Base-by-base conservation (phyloP, 2,888 invertebrate species). In the Lissonota sp. region DNA sequence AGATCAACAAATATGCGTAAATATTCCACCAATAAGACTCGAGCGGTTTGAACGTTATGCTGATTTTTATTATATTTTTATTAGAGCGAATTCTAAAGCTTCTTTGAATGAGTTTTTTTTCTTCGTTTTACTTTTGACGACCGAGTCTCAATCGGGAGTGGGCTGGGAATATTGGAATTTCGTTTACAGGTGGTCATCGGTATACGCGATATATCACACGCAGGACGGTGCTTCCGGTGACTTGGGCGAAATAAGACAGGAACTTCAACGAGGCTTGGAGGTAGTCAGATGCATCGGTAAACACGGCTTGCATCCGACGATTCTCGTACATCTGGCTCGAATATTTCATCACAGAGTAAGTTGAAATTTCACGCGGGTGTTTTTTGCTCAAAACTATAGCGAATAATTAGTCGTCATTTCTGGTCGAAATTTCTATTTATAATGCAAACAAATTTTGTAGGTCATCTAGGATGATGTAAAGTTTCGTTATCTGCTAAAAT, bases 211-310 rank as follows among this genome's bases (percentile, higher is more conserved):
- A 87, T 95, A 93, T 83, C 91, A 89, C 2, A 93, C 91, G 94
- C 89, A 95, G 94, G 89, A 95, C 94, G 89, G 93, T 6, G 58
- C 87, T 7, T 89, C 92, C 49, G 92, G 92, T 14, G 92, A 93
- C 84, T 90, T 93, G 60, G 95, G 95, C 4, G 97, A 97, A 87
- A 92, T 96, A 71, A 94, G 98, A 62, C 94, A 96, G 51, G 95
- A 95, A 75, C 91, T 98, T 73, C 96, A 96, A 83, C 94, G 95
- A 80, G 98, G 98, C 0, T 95, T 98, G 82, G 98, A 98, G 93
- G 95, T 96, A 0, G 94, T 98, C 6, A 94, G 98, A 57, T 96
- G 97, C 83, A 93, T 97, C 69, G 97, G 97, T 78, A 96, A 96
- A 83, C 97, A 98, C 87, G 97, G 97, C 5, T 93, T 98, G 74